These are phyloP conservation scores for Pelodiscus sinensis DNA, from an alignment of 2,113 vertebrate species.

Conservation along the genomic window DNA sequence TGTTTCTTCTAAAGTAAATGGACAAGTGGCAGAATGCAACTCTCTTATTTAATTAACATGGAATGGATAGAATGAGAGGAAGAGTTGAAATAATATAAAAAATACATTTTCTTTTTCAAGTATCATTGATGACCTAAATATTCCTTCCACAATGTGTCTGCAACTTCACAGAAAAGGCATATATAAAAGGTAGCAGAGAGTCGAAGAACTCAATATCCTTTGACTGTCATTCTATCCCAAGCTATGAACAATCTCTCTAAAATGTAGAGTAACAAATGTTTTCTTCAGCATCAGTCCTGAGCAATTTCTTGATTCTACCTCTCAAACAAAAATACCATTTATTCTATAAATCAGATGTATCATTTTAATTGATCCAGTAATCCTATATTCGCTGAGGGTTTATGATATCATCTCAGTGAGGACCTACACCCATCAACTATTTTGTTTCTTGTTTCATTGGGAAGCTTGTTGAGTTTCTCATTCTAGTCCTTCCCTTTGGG, in stretches of 20 bases:
- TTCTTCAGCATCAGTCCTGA: background rate
- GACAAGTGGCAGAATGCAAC: background rate
- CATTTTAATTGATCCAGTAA: background rate
- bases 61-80: background rate
- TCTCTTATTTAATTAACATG: background rate
- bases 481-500: background rate
- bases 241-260: background rate
- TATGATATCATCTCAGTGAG: background rate
- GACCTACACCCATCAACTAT: background rate
- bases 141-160: fast-evolving
- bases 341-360: background rate
- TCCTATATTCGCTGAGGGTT: background rate
- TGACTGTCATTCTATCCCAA: background rate
- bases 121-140: background rate
- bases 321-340: background rate
- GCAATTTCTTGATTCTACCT: background rate
- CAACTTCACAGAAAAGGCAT: background rate
- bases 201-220: background rate
- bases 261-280: background rate
- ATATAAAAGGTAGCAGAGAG: background rate
- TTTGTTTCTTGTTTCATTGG: background rate
- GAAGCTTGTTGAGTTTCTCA: background rate
- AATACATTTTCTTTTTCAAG: background rate
- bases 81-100: background rate
- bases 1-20: background rate